Evolutionary conservation across 37 sponge, comb jelly and placozoan species (phyloP), one percentile per base, ranked within the genome.

Genomic region (Agelas oroides): DNA sequence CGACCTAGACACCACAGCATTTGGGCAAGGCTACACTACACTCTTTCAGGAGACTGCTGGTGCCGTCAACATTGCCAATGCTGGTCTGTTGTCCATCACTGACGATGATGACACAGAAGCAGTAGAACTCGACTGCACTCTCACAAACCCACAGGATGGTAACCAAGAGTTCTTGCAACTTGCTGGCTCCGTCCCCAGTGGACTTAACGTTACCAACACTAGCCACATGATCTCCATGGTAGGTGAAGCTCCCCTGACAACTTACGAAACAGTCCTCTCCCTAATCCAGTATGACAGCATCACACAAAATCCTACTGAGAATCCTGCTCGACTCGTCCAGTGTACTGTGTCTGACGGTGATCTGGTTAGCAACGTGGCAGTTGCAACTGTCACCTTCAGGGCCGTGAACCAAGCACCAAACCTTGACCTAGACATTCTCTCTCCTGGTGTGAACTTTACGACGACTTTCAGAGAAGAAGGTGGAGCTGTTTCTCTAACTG

Each of bases 261-360:
- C 27, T 39, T 93, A 85, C 65, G 37, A 20, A 19, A 66, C 53
- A 15, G 82, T 63, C 68, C 75, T 91, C 2, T 17, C 46, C 3
- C 18, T 59, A 27, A 73, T 85, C 32, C 59, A 77, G 15, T 91
- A 91, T 60, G 58, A 75, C 77, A 91, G 86, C 25, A 70, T 35
- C 33, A 70, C 71, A 30, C 19, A 27, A 6, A 61, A 85, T 36
- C 91, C 91, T 34, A 62, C 61, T 58, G 58, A 70, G 17, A 38
- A 38, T 1, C 19, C 59, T 11, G 33, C 30, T 19, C 65, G 90
- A 21, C 27, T 73, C 0, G 78, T 93, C 19, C 33, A 60, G 1
- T 80, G 83, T 24, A 32, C 25, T 59, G 87, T 86, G 23, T 83
- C 83, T 46, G 94, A 93, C 68, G 90, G 83, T 23, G 52, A 54